phyloP scores from a whole-genome alignment of 1,140 invertebrate genomes.

The Laupala kohalensis region DNA sequence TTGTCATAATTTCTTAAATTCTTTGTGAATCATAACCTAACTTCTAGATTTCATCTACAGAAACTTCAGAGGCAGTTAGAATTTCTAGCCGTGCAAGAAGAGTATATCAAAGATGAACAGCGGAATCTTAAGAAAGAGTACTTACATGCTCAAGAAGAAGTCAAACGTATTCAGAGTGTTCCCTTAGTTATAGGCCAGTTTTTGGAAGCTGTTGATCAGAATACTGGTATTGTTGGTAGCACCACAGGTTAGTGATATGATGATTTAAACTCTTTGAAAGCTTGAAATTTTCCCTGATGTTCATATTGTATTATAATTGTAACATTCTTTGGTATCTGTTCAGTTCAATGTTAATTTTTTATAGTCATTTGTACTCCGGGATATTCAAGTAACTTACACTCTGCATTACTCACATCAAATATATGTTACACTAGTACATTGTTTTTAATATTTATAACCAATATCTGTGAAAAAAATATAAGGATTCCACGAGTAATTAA shows the following conservation, averaged over 20 bases:
- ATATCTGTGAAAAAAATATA: too few species aligned
- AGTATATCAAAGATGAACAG: constrained; percentile 97
- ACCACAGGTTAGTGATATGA: constrained; percentile 44
- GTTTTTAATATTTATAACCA: too few species aligned
- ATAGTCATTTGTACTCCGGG: too few species aligned
- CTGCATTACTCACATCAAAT: too few species aligned
- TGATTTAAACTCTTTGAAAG: too few species aligned
- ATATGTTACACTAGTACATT: too few species aligned
- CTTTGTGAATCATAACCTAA: neutral
- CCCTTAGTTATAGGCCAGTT: constrained; percentile 97
- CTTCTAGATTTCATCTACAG: constrained; percentile 33
- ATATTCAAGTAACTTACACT: too few species aligned
- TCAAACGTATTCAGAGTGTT: constrained; percentile 94
- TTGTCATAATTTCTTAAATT: neutral
- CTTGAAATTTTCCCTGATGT: too few species aligned
- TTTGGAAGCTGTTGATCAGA: constrained; percentile 94
- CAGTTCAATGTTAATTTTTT: too few species aligned
- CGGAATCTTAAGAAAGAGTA: constrained; percentile 96
- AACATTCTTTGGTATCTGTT: too few species aligned
- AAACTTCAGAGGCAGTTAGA: constrained; percentile 92
- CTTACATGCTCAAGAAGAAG: constrained; percentile 93
- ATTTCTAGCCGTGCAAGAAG: constrained; percentile 93
- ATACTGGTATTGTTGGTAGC: constrained; percentile 85
- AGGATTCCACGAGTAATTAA: too few species aligned
- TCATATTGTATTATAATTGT: too few species aligned